phyloP scores from a whole-genome alignment of 2,113 vertebrate genomes.

The Indicator maculatus region DNA sequence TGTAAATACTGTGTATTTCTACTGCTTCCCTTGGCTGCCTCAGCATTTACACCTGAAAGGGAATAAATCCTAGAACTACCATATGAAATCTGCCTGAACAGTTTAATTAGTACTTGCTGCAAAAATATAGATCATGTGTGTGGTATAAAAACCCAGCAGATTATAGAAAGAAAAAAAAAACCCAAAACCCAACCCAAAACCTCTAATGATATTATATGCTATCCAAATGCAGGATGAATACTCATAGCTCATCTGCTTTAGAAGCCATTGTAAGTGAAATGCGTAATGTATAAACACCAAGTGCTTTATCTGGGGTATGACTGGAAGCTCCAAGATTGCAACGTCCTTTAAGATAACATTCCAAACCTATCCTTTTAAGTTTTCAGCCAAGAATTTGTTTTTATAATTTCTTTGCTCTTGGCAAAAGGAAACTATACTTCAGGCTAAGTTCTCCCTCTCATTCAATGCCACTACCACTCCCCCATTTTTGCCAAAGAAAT shows the following conservation, averaged over 20 bases:
- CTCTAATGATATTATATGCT: neutral
- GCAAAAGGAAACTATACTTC: conserved; percentile 58
- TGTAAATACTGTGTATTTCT: neutral
- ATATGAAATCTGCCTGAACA: neutral
- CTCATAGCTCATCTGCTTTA: neutral
- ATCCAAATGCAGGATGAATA: conserved; percentile 16
- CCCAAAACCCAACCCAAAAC: neutral
- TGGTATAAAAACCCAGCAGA: neutral
- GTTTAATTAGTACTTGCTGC: neutral
- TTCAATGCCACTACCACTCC: conserved; percentile 9
- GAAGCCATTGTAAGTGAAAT: conserved; percentile 57
- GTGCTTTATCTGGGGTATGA: conserved; percentile 75
- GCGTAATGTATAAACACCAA: conserved; percentile 76
- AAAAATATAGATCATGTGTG: neutral
- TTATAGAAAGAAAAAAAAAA: neutral
- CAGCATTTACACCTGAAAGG: neutral
- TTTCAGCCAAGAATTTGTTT: conserved; percentile 83
- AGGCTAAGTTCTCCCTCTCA: conserved; percentile 28
- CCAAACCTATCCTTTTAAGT: conserved; percentile 81
- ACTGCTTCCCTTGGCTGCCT: neutral
- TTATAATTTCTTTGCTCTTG: conserved; percentile 76
- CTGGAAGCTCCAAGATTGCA: conserved; percentile 75
- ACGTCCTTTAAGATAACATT: conserved; percentile 81
- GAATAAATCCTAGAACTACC: neutral
- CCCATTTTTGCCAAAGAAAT: conserved; percentile 20